Evolutionary conservation across 1,140 invertebrate genomes (phyloP), one percentile per base, ranked within the genome.

Genomic region (Amphibalanus amphitrite): DNA sequence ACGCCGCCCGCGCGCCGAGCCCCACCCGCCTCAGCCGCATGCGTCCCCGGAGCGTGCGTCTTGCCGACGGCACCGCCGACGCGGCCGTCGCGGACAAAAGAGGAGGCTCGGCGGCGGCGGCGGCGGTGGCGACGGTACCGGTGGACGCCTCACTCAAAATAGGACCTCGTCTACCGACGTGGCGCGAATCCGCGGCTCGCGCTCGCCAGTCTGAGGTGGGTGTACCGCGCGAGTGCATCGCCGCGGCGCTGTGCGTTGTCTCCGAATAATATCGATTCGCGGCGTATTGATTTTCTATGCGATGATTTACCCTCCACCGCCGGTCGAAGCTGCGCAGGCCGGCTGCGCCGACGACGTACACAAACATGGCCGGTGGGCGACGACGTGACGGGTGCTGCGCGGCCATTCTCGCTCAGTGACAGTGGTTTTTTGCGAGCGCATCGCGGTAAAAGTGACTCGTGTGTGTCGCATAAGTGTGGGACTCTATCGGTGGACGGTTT

Each of bases 221-320:
- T 59, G 47, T 13, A 3, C 47, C 20, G 6, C 1, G 17, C 47
- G 47, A 8, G 47, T 59, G 47, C 47, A 59, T 20, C 47, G 47
- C 47, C 10, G 10, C 47, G n/a, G n/a, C 23, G 20, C 20, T 59
- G 47, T 59, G 47, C 47, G 47, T 59, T 59, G 47, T 59, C 47
- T 59, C 10, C 47, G 47, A 59, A 59, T 59, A 59, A 67, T 67
- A 67, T 67, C 28, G 65, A 67, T 67, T 67, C 3, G 1, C n/a
- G 65, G 8, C n/a, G 65, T 67, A 67, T 67, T 67, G 65, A 67
- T 67, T 67, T 67, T 67, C 65, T 20, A 67, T 67, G 65, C 26
- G 65, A 28, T 28, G 65, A 67, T 67, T 67, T 67, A 67, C 65
- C 65, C 65, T 67, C 65, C 65, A 67, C 65, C 65, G 65, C 23